Base-by-base conservation (phyloP, 2,888 invertebrate species). In the Sarcophaga carnaria region DNA sequence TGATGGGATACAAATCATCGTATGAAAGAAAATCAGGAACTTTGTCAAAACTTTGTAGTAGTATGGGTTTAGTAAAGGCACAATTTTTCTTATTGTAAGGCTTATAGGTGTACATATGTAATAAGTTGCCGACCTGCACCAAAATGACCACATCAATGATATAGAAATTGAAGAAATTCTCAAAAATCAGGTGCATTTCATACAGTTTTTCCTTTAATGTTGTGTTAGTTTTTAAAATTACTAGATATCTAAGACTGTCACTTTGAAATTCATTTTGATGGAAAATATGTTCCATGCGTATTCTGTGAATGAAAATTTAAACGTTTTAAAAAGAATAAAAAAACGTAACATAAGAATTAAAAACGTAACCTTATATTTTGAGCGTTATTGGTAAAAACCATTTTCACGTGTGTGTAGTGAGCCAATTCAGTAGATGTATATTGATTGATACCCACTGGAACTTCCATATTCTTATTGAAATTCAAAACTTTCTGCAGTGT, bases 161-260 rank as follows among this genome's bases (percentile, higher is more conserved):
- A 59, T 67, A 72, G 11, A 54, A 20, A 60, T 59, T 22, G 22
- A 67, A 80, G 11, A 72, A 67, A 20, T 27, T 5, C 22, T 66
- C 14, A 74, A 80, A 80, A 20, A 80, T 74, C n/a, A 25, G 10
- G 2, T 64, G 66, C 59, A 80, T 80, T 66, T 66, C 72, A n/a
- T 8, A 37, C 2, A 72, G 22, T 6, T 20, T 37, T 20, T 60
- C 4, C 2, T 6, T 14, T 2, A 11, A 22, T 20, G 25, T 14
- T 45, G 14, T 54, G 2, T 47, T 20, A 3, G n/a, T 45, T 17
- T 59, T 66, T 20, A 80, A 47, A 47, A 80, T 25, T 6, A 80
- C n/a, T 11, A 80, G 0, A 67, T 71, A 72, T 72, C 67, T 80
- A 8, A 45, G 10, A 5, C 66, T n/a, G 11, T 1, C 10, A 66